Conservation (phyloP, 2,888 invertebrate genomes). For the Hyalella azteca region DNA sequence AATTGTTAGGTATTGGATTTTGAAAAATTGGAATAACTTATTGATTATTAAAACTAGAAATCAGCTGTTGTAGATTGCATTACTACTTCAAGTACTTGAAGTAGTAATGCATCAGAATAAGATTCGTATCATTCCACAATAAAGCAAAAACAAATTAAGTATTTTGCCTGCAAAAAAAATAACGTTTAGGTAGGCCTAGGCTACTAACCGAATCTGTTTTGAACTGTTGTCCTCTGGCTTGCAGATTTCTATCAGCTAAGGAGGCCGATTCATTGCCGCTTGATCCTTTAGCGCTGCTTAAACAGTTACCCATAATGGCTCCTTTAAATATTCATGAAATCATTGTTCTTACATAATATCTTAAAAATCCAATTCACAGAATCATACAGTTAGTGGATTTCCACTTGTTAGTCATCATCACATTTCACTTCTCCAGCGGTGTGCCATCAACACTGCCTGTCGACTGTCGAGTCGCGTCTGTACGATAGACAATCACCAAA, state of each 20-base stretch:
- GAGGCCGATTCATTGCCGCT: neutral
- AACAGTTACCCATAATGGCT: slow-evolving; percentile 31
- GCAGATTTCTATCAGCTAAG: neutral
- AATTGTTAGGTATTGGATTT: no score
- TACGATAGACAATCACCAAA: neutral
- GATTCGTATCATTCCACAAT: no score
- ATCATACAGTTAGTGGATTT: neutral
- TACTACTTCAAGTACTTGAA: no score
- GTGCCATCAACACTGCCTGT: neutral
- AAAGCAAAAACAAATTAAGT: no score
- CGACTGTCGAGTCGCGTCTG: slow-evolving; percentile 2
- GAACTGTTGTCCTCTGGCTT: neutral
- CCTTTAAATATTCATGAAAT: neutral
- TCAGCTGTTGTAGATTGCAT: no score
- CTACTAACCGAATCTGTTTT: neutral
- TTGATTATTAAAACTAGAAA: no score
- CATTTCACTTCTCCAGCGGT: neutral
- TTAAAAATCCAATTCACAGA: neutral
- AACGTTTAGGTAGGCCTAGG: no score
- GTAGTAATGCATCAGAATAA: no score
- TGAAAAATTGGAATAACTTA: no score
- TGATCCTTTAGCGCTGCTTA: slow-evolving; percentile 5
- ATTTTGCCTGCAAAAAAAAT: no score
- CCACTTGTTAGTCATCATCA: neutral
- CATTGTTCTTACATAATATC: slow-evolving; percentile 21